These are phyloP conservation scores for Sphinx pinastri DNA, from an alignment of 2,888 invertebrate species.

Conservation along the genomic window DNA sequence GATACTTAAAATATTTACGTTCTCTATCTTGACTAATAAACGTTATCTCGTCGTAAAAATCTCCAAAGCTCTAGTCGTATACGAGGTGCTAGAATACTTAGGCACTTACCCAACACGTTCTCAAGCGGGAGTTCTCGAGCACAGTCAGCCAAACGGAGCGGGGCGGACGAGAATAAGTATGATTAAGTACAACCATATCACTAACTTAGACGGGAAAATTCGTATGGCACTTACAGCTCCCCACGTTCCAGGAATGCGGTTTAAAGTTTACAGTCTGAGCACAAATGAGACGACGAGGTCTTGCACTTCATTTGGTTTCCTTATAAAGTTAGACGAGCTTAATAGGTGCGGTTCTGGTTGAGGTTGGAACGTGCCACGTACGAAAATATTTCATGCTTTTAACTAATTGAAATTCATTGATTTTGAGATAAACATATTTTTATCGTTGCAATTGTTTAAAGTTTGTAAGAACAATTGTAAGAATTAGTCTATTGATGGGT, in stretches of 20 bases:
- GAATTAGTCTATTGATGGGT: background rate
- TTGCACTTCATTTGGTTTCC: slow-evolving; percentile 43
- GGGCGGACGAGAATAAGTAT: slow-evolving; percentile 48
- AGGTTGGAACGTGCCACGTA: background rate
- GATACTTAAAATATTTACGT: background rate
- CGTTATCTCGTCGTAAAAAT: slow-evolving; percentile 39
- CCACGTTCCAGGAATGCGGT: slow-evolving; percentile 44
- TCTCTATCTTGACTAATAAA: slow-evolving; percentile 36
- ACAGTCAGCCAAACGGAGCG: slow-evolving; percentile 50
- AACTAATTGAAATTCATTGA: background rate
- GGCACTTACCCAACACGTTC: slow-evolving; percentile 51
- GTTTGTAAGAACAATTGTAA: too few relatives aligned
- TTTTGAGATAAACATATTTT: background rate
- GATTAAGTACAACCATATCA: slow-evolving; percentile 57
- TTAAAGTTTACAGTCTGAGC: slow-evolving; percentile 44
- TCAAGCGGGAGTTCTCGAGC: slow-evolving; percentile 48
- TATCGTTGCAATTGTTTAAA: background rate
- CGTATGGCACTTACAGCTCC: slow-evolving; percentile 42
- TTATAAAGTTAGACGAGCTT: slow-evolving; percentile 18
- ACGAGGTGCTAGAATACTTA: slow-evolving; percentile 49
- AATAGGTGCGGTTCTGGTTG: background rate
- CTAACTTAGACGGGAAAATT: slow-evolving; percentile 53
- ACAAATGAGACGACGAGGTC: slow-evolving; percentile 43
- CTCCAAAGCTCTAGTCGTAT: slow-evolving; percentile 48
- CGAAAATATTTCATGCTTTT: background rate